Evolutionary conservation across 2,888 invertebrate genomes (phyloP), one percentile per base, ranked within the genome.

Genomic region (Calameuta pallipes): DNA sequence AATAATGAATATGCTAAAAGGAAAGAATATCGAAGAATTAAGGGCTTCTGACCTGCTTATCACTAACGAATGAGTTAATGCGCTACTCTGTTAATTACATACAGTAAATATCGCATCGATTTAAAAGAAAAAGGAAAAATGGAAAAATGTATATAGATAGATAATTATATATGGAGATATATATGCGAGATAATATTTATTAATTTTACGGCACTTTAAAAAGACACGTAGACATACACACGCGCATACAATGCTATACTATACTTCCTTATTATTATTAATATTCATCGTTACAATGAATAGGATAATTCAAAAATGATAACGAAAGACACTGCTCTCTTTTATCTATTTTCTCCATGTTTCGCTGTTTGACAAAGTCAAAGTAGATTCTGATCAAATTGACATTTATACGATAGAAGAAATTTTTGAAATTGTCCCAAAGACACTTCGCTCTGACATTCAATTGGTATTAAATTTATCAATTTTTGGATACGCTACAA

Each of bases 111-210:
- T 85, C 83, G 75, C 82, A 86, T 83, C 81, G 71, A 80, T 78
- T 56, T 15, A 15, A 23, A 56, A 56, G 9, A 41, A 23, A 56
- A 23, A 56, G 23, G 23, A 23, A 56, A 56, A 23, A 2, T 15
- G 4, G 6, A 15, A 82, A 83, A 86, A 79, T 86, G 86, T 86
- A 86, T 81, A 86, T 86, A 86, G 81, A 80, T 85, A 85, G 83
- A 69, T 80, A 82, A 86, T 83, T 85, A 85, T 83, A 71, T 23
- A 71, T 71, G 31, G 34, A 71, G 23, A 23, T 56, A 56, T 34
- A 71, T 71, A 71, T 71, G 15, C 31, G 34, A 71, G 15, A 71
- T 71, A 34, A 71, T 71, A 71, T 71, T 71, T 71, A 71, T 71
- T 71, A 71, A 31, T 71, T 6, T 31, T 31, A 71, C 23, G 34